Percentiles rank a stretch among this genome's conserved stretches.
These are phyloP conservation scores for Agapetus fuscipes DNA, from an alignment of 2,888 invertebrate genomes.

Conservation along the genomic window DNA sequence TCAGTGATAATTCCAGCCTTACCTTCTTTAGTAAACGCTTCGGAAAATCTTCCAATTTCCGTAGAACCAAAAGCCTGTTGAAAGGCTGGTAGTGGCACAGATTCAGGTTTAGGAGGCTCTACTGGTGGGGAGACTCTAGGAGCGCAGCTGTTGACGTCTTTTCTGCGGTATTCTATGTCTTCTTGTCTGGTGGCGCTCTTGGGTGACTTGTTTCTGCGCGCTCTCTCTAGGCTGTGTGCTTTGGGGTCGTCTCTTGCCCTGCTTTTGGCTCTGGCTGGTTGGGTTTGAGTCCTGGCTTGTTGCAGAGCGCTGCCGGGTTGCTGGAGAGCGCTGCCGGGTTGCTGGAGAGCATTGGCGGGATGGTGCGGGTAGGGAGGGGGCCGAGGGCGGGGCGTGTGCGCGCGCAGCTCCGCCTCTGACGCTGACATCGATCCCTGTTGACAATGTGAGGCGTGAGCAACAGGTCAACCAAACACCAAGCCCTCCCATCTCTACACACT, in stretches of 20 bases:
- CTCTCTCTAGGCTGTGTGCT: conserved; percentile 6
- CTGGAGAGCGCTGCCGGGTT: too few relatives aligned
- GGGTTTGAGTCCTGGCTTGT: conserved; percentile 10
- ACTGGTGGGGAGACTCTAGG: conserved; percentile 8
- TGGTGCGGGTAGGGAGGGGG: conserved; percentile 5
- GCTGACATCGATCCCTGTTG: conserved; percentile 6
- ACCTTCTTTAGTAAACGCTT: conserved; percentile 54
- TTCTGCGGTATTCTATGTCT: neutral
- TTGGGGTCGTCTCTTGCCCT: conserved; percentile 20
- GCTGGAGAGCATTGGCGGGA: conserved; percentile 16
- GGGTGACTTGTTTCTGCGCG: conserved; percentile 13
- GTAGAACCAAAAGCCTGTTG: conserved; percentile 81
- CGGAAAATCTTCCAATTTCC: conserved; percentile 75
- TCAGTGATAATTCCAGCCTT: conserved; percentile 26
- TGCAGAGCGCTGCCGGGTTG: conserved; percentile 5
- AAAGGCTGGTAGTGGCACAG: conserved; percentile 63
- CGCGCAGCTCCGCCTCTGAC: conserved; percentile 5
- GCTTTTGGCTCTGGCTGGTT: conserved; percentile 10
- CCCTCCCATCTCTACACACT: neutral
- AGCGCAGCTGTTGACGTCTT: conserved; percentile 9
- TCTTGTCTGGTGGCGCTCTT: conserved; percentile 18
- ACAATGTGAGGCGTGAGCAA: neutral
- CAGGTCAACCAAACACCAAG: neutral
- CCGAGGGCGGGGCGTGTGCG: conserved; percentile 2
- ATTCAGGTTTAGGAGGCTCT: conserved; percentile 20